Base-by-base conservation (phyloP, 1,140 invertebrate genomes). In the Lucilia sericata region DNA sequence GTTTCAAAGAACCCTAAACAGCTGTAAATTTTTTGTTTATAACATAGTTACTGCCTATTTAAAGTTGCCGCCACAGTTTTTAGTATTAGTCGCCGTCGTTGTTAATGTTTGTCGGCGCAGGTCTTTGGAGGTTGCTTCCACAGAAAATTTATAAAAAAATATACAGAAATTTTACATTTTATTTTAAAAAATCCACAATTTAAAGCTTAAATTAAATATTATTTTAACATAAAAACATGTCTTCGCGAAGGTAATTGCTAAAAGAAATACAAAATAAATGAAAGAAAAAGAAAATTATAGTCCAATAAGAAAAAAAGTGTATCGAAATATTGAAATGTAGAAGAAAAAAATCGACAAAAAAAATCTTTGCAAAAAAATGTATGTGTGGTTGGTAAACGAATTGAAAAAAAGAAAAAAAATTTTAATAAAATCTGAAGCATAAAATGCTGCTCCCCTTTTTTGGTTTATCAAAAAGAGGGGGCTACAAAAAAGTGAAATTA, bases 181-280 rank as follows among this genome's bases (percentile, higher is more conserved):
- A 70, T 21, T n/a, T 70, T 5, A 21, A 70, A 21, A 70, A 70
- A 70, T 10, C 19, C 5, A 21, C 17, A 70, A 70, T 70, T 70
- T 25, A 30, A 30, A 30, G 25, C 17, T n/a, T 25, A 42, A 42
- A 21, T 36, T 76, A 76, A 2, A 76, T 36, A 76, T 42, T 76
- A 42, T 36, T 34, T 30, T 42, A 76, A 76, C 25, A 14, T 36
- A 76, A 76, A 36, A 84, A 82, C 82, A 84, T 84, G 84, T 84
- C 84, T 21, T 84, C 84, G 74, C 84, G 84, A 84, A 84, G 84
- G 84, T 84, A 84, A 84, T 82, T 49, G 7, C 10, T 42, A 8
- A 30, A 30, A 30, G 25, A 30, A 42, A 42, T 51, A 55, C 7
- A 80, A 81, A 42, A 42, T 17, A 5, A 84, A 30, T 30, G 25